Evolutionary conservation across 2,113 vertebrate genomes (phyloP).

Genomic region (Syrrhaptes paradoxus): DNA sequence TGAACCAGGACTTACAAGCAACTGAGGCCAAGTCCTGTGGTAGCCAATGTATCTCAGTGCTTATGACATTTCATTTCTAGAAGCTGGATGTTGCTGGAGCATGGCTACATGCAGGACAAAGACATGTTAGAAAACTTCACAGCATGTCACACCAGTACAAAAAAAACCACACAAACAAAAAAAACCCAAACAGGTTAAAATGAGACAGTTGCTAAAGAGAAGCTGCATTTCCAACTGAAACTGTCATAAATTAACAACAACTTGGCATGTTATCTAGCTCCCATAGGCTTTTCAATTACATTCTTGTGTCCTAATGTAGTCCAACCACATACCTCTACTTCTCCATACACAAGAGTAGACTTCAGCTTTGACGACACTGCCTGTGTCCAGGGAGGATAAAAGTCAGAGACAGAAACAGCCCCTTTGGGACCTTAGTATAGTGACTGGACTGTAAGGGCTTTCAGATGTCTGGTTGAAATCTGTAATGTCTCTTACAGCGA

Average conservation of each 20-base stretch:
- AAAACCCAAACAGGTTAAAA: neutral
- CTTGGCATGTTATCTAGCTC: neutral
- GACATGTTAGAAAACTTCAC: neutral
- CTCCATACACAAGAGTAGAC: neutral
- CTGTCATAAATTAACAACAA: neutral
- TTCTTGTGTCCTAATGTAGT: neutral
- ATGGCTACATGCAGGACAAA: constrained; percentile 18
- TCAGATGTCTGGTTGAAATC: neutral
- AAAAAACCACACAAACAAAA: neutral
- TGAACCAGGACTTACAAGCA: neutral
- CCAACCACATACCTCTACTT: neutral
- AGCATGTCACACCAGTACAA: neutral
- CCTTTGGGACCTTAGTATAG: neutral
- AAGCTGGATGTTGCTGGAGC: constrained; percentile 35
- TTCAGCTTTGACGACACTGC: neutral
- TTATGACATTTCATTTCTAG: constrained; percentile 40
- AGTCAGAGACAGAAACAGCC: neutral
- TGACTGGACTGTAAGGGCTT: neutral
- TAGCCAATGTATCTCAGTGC: neutral
- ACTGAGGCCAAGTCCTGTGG: neutral
- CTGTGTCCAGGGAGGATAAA: neutral
- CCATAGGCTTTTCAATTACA: neutral
- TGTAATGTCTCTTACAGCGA: neutral
- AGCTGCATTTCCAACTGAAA: neutral
- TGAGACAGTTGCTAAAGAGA: neutral